Conservation (phyloP, 2,113 vertebrate species). For the Colaptes auratus region DNA sequence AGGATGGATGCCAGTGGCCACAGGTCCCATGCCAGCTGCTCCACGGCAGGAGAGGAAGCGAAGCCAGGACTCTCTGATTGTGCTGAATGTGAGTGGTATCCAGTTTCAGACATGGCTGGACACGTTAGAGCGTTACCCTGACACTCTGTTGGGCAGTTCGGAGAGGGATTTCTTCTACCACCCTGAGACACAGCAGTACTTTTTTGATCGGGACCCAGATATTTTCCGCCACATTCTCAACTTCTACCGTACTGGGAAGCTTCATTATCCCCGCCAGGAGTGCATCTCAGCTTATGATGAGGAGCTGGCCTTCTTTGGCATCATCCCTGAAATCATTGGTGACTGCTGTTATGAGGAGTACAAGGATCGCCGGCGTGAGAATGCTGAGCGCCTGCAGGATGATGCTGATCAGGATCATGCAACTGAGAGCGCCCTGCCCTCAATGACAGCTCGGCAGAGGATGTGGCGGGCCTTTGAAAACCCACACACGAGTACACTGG, state of each 20-base stretch:
- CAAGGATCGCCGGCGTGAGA: constrained; percentile 93
- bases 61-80: constrained; percentile 85
- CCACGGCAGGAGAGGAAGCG: constrained; percentile 83
- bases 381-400: constrained; percentile 91
- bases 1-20: constrained; percentile 98
- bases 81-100: constrained; percentile 93
- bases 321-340: constrained; percentile 94
- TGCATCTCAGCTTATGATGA: constrained; percentile 97
- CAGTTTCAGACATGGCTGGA: constrained; percentile 96
- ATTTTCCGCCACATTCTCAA: constrained; percentile 97
- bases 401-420: constrained; percentile 85
- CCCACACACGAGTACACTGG: constrained; percentile 95
- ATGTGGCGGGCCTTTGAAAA: constrained; percentile 98
- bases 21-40: constrained; percentile 89
- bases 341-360: constrained; percentile 99
- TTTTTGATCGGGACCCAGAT: constrained; percentile 97
- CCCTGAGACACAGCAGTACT: constrained; percentile 91
- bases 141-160: constrained; percentile 93
- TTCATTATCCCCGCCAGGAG: constrained; percentile 95
- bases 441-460: constrained; percentile 85
- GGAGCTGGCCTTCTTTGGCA: constrained; percentile 95
- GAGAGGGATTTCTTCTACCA: constrained; percentile 97
- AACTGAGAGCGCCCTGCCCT: constrained; percentile 76
- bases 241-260: constrained; percentile 94
- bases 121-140: constrained; percentile 93